Conservation (phyloP, 1,140 invertebrate genomes). For the Augochlora pura region DNA sequence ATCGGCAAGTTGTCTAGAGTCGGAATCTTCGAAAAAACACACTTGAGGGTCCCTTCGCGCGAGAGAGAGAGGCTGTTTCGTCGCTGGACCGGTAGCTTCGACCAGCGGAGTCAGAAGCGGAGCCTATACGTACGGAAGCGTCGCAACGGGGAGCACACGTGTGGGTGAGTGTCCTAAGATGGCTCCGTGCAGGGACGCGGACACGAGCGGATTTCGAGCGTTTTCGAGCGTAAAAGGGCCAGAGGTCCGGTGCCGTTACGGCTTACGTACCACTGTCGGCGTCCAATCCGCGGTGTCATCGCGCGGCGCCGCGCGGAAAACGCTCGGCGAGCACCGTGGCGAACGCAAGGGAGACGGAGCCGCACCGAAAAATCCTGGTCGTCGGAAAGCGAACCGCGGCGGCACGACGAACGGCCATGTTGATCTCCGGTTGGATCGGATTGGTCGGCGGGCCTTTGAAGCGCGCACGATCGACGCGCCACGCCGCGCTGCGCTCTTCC, state of each 20-base stretch:
- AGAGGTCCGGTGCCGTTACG: background rate
- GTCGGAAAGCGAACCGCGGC: constrained; percentile 59
- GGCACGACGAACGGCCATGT: constrained; percentile 69
- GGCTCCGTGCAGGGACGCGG: constrained; percentile 44
- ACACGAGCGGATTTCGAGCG: background rate
- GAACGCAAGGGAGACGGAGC: constrained; percentile 30
- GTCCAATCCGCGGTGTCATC: constrained; percentile 37
- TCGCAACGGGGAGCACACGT: constrained; percentile 18
- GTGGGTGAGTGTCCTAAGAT: constrained; percentile 37
- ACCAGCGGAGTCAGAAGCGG: background rate
- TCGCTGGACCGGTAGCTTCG: background rate
- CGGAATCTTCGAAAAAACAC: too few species aligned
- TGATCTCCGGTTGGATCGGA: constrained; percentile 62
- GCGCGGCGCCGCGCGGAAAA: constrained; percentile 10
- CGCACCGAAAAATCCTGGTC: constrained; percentile 13
- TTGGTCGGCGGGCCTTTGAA: constrained; percentile 36
- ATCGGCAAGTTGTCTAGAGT: too few species aligned
- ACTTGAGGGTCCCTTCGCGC: too few species aligned
- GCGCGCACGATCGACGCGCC: constrained; percentile 53
- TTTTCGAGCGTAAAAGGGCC: background rate
- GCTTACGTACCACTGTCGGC: constrained; percentile 50
- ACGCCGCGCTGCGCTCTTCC: constrained; percentile 58
- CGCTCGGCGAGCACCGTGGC: constrained; percentile 8
- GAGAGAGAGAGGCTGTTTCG: too few species aligned
- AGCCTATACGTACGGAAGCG: background rate